These are phyloP conservation scores for Octomys mimax DNA, from an alignment of 2,797 vertebrate species.

Conservation along the genomic window DNA sequence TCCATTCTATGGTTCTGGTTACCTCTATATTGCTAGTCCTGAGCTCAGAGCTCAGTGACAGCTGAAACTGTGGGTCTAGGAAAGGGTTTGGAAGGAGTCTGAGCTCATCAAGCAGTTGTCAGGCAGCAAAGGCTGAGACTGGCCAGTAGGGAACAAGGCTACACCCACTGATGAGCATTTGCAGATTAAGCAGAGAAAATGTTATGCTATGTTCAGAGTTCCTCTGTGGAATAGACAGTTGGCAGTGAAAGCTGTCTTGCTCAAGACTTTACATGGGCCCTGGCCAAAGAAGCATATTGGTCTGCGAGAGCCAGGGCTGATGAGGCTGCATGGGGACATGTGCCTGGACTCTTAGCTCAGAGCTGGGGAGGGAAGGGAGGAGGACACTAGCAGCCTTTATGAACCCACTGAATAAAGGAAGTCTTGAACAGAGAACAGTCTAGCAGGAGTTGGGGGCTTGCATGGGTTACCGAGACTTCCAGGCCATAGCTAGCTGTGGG, in stretches of 20 bases:
- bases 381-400: background rate
- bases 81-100: background rate
- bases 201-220: background rate
- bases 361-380: background rate
- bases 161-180: background rate
- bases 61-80: background rate
- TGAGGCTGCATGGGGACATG: background rate
- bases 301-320: background rate
- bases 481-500: background rate
- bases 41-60: background rate
- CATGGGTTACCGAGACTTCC: background rate
- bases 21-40: background rate
- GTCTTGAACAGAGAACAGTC: too few relatives aligned
- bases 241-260: background rate
- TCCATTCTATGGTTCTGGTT: background rate
- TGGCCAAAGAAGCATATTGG: background rate
- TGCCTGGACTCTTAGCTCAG: background rate
- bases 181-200: background rate
- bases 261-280: background rate
- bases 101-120: background rate
- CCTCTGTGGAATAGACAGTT: background rate
- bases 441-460: background rate
- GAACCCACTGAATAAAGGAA: background rate
- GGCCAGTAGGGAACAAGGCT: background rate
- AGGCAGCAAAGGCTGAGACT: background rate